Percentiles rank a stretch among this genome's conserved stretches.
phyloP scores from a whole-genome alignment of 2,113 vertebrate species.

The Alexandromys fortis region DNA sequence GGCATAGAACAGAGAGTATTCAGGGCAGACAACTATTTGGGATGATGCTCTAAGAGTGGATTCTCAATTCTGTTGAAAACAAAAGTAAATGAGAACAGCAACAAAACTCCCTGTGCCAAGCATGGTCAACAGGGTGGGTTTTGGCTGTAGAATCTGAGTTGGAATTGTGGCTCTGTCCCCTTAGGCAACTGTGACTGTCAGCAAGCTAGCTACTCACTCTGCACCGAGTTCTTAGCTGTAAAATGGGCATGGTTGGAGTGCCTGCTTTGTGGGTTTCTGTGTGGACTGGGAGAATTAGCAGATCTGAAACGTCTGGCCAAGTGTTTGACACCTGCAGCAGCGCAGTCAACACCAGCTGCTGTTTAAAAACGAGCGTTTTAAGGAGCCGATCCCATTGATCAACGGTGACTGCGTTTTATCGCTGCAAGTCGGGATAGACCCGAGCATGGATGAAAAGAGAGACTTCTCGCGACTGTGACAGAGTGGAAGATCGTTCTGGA shows the following conservation, averaged over 20 bases:
- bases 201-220: background rate
- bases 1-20: background rate
- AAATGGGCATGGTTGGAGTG: background rate
- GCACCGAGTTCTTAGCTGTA: background rate
- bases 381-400: background rate
- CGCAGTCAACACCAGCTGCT: background rate
- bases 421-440: background rate
- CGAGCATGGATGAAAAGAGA: background rate
- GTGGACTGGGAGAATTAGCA: constrained; percentile 24
- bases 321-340: background rate
- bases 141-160: background rate
- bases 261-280: background rate
- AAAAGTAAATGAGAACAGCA: background rate
- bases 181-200: background rate
- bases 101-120: background rate
- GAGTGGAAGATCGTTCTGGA: background rate
- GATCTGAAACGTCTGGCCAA: background rate
- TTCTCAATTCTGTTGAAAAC: background rate
- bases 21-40: background rate
- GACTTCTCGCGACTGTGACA: background rate
- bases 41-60: background rate
- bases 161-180: background rate
- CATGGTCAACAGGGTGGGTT: background rate
- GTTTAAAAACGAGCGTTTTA: constrained; percentile 2
- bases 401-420: background rate